These are phyloP conservation scores for Thermophis baileyi DNA, from an alignment of 2,113 vertebrate species.

Conservation along the genomic window DNA sequence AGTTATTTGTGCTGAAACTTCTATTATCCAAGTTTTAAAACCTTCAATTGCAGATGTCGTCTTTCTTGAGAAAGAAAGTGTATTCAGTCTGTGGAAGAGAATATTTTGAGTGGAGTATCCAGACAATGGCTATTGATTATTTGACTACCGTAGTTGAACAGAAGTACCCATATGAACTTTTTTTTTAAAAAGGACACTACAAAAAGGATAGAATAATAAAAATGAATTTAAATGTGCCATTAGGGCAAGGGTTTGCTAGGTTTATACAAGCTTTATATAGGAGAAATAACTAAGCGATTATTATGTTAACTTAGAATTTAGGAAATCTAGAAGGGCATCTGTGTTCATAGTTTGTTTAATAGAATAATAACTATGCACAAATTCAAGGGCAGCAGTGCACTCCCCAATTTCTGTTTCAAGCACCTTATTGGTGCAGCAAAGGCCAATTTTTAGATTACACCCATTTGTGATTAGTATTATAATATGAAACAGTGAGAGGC, in stretches of 20 bases:
- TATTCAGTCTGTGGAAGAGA: neutral
- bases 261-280: neutral
- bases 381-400: too few species aligned
- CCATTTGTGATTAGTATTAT: neutral
- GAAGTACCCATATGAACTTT: neutral
- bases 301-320: neutral
- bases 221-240: neutral
- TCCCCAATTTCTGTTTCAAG: neutral
- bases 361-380: neutral
- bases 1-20: neutral
- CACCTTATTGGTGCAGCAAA: neutral
- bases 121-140: neutral
- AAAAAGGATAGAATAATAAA: neutral
- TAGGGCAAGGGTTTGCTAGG: neutral
- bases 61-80: neutral
- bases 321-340: neutral
- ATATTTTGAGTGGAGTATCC: neutral
- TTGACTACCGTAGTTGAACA: neutral
- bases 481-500: neutral
- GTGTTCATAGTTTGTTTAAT: neutral
- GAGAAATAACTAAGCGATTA: neutral
- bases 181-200: neutral
- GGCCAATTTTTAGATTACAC: neutral
- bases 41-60: neutral
- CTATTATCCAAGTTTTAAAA: neutral